These are phyloP conservation scores for Sebastes miniatus DNA, from an alignment of 2,797 vertebrate species.

Conservation along the genomic window DNA sequence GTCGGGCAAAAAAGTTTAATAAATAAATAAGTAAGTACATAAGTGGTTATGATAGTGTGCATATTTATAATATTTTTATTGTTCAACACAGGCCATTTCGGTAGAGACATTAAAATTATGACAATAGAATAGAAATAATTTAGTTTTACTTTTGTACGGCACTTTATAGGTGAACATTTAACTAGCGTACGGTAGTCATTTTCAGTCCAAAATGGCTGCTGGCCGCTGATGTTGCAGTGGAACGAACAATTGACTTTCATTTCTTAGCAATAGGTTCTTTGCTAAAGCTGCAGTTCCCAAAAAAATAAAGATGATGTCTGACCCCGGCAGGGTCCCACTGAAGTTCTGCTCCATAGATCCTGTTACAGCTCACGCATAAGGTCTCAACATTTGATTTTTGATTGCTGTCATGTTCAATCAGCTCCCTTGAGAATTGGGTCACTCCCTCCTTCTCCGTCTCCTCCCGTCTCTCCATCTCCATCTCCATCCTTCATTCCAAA, in stretches of 20 bases:
- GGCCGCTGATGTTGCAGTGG: too few species aligned
- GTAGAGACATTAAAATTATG: too few species aligned
- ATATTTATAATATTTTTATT: too few species aligned
- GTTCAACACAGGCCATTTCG: too few species aligned
- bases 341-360: slow-evolving; percentile 54
- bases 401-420: slow-evolving; percentile 69
- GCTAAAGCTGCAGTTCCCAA: neutral
- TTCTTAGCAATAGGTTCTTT: too few species aligned
- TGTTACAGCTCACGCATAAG: slow-evolving; percentile 43
- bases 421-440: slow-evolving; percentile 61
- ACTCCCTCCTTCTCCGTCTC: slow-evolving; percentile 14
- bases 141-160: too few species aligned
- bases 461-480: slow-evolving; percentile 22
- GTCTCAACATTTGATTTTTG: slow-evolving; percentile 61
- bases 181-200: rapidly evolving
- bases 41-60: too few species aligned
- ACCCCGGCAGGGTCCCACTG: slow-evolving; percentile 39
- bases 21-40: too few species aligned
- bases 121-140: too few species aligned
- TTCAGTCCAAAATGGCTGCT: too few species aligned
- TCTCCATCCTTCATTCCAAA: slow-evolving; percentile 43
- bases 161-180: rapidly evolving
- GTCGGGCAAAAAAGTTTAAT: rapidly evolving
- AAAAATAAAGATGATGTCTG: slow-evolving; percentile 39
- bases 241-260: too few species aligned